These are phyloP conservation scores for Perithous albicinctus DNA, from an alignment of 2,888 invertebrate genomes.

Conservation along the genomic window DNA sequence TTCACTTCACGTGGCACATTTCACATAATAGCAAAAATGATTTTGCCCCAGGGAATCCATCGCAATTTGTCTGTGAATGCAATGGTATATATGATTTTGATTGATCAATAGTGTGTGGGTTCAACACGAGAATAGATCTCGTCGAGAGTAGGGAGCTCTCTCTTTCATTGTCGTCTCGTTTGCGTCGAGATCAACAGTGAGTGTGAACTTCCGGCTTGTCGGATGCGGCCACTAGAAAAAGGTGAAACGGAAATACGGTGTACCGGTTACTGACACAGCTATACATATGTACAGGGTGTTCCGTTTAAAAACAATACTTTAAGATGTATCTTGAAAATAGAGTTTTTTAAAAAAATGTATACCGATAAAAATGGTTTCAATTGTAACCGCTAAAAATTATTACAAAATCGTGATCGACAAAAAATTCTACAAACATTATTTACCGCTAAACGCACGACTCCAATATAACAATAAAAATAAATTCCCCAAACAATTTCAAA, in stretches of 20 bases:
- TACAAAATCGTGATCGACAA: no score
- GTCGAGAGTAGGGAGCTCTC: slow-evolving; percentile 31
- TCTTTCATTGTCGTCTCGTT: slow-evolving; percentile 45
- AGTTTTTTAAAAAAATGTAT: no score
- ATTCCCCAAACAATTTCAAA: no score
- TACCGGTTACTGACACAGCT: slow-evolving; percentile 30
- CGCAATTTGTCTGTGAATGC: not conserved
- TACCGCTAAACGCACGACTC: no score
- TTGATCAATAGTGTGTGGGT: slow-evolving; percentile 1
- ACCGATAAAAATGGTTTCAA: no score
- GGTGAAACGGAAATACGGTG: slow-evolving; percentile 54
- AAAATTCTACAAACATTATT: no score
- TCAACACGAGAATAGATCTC: slow-evolving; percentile 32
- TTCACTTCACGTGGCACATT: not conserved
- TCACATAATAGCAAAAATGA: not conserved
- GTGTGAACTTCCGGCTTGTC: slow-evolving; percentile 43
- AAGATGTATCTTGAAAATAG: not conserved
- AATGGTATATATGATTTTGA: slow-evolving; percentile 18
- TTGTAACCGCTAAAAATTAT: no score
- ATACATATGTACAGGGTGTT: not conserved
- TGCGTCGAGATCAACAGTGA: slow-evolving; percentile 33
- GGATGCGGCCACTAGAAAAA: slow-evolving; percentile 3
- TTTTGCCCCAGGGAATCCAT: not conserved
- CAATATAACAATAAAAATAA: no score
- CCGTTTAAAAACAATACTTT: not conserved